A percentile compares a stretch with the other conserved stretches of the same genome.
Conservation (phyloP, 2,113 vertebrate species). For the Hemiscyllium ocellatum region DNA sequence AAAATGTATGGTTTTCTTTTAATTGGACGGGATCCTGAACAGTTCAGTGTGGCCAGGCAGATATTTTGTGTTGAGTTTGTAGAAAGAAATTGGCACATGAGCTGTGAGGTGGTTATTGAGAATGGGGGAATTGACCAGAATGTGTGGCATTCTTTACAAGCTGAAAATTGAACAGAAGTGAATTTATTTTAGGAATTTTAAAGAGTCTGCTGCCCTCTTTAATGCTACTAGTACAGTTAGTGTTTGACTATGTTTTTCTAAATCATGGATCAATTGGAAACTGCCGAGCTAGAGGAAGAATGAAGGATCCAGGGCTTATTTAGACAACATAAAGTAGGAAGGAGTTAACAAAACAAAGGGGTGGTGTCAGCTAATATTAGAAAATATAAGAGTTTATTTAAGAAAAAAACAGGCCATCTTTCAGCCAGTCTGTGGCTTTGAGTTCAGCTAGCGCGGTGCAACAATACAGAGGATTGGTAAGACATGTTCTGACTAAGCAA, state of each 20-base stretch:
- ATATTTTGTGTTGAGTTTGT: not conserved
- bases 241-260: not conserved
- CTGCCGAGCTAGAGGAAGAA: not conserved
- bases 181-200: not conserved
- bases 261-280: not conserved
- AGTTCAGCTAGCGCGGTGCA: not conserved
- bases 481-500: not conserved
- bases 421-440: not conserved
- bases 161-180: not conserved
- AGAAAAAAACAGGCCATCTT: not conserved
- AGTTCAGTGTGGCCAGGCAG: not conserved
- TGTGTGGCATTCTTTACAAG: not conserved
- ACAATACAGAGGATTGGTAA: slow-evolving; percentile 10
- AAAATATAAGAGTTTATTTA: slow-evolving; percentile 3
- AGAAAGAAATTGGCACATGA: not conserved
- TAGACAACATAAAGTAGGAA: not conserved
- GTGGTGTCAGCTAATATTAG: slow-evolving; percentile 12
- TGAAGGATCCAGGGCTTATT: not conserved
- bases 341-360: slow-evolving; percentile 24
- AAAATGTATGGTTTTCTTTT: not conserved
- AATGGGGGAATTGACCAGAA: not conserved
- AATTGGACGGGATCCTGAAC: not conserved
- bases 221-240: not conserved
- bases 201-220: not conserved
- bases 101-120: not conserved